A percentile compares a stretch with the other conserved stretches of the same genome.
These are phyloP conservation scores for Galbula dea DNA, from an alignment of 2,113 vertebrate genomes.

Conservation along the genomic window DNA sequence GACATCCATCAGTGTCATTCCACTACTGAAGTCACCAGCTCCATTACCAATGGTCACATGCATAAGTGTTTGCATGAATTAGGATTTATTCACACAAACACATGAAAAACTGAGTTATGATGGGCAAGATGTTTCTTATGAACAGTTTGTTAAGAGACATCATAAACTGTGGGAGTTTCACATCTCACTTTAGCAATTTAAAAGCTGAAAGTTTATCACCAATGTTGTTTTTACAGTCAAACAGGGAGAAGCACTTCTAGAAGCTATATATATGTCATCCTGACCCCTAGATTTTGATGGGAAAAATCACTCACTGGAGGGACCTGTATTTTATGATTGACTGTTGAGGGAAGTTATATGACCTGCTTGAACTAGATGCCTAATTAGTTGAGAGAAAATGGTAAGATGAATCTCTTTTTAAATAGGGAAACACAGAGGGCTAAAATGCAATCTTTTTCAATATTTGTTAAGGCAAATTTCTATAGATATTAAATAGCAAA, in stretches of 20 bases:
- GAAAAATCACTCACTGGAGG: background rate
- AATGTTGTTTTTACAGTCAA: background rate
- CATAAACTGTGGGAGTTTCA: background rate
- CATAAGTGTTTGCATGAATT: background rate
- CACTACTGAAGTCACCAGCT: background rate
- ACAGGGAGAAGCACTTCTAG: background rate
- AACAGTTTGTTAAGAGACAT: background rate
- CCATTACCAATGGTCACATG: rapidly evolving
- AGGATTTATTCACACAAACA: background rate
- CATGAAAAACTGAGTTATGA: background rate
- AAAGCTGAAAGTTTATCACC: background rate
- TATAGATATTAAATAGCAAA: background rate
- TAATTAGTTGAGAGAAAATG: background rate
- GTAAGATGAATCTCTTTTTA: background rate
- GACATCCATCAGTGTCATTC: background rate
- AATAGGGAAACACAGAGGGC: background rate
- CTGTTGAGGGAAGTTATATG: background rate
- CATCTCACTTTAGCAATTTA: background rate
- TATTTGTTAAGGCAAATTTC: background rate
- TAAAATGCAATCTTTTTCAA: background rate
- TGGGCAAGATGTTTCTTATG: background rate
- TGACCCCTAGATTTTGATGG: background rate
- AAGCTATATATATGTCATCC: background rate
- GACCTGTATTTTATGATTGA: background rate
- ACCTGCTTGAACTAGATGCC: background rate